Evolutionary conservation across 2,797 vertebrate species (phyloP).

Genomic region (Eleutherodactylus coqui): DNA sequence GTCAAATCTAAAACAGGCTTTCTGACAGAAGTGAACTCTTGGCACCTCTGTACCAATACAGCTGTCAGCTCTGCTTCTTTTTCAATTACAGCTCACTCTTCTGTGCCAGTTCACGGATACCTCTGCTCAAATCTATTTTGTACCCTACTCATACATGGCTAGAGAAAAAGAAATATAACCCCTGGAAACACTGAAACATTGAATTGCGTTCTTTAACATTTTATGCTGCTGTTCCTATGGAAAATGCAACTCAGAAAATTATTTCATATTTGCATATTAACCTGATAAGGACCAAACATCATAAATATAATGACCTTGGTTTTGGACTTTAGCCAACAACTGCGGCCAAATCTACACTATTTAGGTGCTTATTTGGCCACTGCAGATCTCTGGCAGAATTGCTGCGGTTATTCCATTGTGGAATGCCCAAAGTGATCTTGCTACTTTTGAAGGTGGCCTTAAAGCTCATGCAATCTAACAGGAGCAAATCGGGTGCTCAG

Average conservation of each 20-base stretch:
- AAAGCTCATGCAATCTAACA: too few relatives aligned
- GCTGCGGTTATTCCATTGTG: too few relatives aligned
- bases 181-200: background rate
- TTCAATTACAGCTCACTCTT: constrained; percentile 14
- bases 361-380: too few relatives aligned
- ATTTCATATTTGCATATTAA: background rate
- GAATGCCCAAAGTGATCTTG: too few relatives aligned
- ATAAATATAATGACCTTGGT: too few relatives aligned
- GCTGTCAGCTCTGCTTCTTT: background rate
- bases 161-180: background rate
- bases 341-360: too few relatives aligned
- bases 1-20: background rate
- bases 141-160: background rate
- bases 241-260: background rate
- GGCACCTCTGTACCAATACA: background rate
- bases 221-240: background rate
- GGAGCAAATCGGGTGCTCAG: too few relatives aligned
- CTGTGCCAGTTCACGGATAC: background rate
- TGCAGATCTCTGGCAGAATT: too few relatives aligned
- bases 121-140: constrained; percentile 4
- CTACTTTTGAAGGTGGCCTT: too few relatives aligned
- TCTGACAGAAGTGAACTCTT: background rate
- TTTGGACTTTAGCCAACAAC: too few relatives aligned
- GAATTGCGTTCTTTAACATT: background rate
- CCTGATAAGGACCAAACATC: too few relatives aligned